A percentile compares a stretch with the other conserved stretches of the same genome.
Evolutionary conservation across 1,140 invertebrate species (phyloP).

Genomic region (Monomorium pharaonis): DNA sequence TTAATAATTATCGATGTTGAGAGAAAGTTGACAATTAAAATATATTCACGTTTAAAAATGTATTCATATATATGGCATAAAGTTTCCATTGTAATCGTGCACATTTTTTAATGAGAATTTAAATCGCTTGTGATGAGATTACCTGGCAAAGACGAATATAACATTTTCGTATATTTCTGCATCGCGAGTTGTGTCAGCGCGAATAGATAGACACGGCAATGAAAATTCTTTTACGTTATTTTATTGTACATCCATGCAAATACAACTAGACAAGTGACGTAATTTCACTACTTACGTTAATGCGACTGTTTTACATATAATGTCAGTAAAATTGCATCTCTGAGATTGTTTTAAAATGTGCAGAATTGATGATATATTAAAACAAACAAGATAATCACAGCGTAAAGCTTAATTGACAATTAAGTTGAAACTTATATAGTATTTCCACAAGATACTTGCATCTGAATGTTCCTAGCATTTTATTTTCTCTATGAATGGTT

Average conservation of each 20-base stretch:
- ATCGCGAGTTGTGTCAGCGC: background rate
- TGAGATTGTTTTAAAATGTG: constrained; percentile 23
- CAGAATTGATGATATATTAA: background rate
- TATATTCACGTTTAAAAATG: background rate
- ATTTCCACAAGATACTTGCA: background rate
- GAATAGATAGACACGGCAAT: constrained; percentile 28
- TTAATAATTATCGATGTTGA: background rate
- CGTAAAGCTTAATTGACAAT: background rate
- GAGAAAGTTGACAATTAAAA: constrained; percentile 20
- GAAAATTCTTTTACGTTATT: constrained; percentile 16
- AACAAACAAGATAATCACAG: background rate
- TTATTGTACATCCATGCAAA: constrained; percentile 28
- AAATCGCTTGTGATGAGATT: constrained; percentile 24
- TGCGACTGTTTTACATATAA: constrained; percentile 25
- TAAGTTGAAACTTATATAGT: background rate
- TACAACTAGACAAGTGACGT: background rate
- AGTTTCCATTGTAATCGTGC: background rate
- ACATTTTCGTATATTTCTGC: constrained; percentile 11
- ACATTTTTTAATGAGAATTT: constrained; percentile 45
- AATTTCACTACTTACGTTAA: constrained; percentile 8
- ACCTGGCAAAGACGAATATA: background rate
- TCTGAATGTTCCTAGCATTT: background rate
- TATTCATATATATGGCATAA: background rate
- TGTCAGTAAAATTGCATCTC: background rate
- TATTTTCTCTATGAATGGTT: background rate